These are phyloP conservation scores for Pipistrellus nathusii DNA, from an alignment of 2,797 vertebrate species.

Conservation along the genomic window DNA sequence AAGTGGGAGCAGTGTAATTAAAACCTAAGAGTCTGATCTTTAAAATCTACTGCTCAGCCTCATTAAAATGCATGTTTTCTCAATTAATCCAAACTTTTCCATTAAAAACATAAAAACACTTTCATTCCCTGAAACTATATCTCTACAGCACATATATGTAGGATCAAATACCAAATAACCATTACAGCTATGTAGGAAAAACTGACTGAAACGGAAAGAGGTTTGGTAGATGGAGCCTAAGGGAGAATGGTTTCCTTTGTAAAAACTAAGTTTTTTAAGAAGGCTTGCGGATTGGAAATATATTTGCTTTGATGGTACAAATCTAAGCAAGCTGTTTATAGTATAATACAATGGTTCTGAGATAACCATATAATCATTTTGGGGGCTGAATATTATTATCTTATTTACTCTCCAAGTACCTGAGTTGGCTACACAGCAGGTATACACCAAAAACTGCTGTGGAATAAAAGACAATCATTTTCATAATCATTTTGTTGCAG, in stretches of 20 bases:
- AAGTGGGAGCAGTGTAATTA: conserved; percentile 74
- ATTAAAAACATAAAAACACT: conserved; percentile 78
- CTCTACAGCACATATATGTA: conserved; percentile 54
- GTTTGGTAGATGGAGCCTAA: not conserved
- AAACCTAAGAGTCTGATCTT: conserved; percentile 61
- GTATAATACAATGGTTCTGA: not conserved
- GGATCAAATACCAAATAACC: conserved; percentile 73
- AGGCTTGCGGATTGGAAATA: not conserved
- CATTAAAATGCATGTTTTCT: conserved; percentile 81
- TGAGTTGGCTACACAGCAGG: not conserved
- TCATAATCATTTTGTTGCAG: not conserved
- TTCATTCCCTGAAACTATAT: conserved; percentile 72
- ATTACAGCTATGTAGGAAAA: conserved; percentile 64
- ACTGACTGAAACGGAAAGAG: not conserved
- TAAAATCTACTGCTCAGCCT: conserved; percentile 60
- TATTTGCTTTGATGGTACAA: conserved; percentile 5
- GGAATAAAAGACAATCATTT: not conserved
- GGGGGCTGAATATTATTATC: not conserved
- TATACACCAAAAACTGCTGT: not conserved
- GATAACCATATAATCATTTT: not conserved
- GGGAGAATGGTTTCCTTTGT: conserved; percentile 1
- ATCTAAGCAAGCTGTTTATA: conserved; percentile 24
- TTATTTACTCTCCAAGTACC: not conserved
- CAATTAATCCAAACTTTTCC: conserved; percentile 77
- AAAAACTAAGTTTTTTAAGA: conserved; percentile 12